These are phyloP conservation scores for Meandrusa payeni DNA, from an alignment of 2,888 invertebrate species.

Conservation along the genomic window DNA sequence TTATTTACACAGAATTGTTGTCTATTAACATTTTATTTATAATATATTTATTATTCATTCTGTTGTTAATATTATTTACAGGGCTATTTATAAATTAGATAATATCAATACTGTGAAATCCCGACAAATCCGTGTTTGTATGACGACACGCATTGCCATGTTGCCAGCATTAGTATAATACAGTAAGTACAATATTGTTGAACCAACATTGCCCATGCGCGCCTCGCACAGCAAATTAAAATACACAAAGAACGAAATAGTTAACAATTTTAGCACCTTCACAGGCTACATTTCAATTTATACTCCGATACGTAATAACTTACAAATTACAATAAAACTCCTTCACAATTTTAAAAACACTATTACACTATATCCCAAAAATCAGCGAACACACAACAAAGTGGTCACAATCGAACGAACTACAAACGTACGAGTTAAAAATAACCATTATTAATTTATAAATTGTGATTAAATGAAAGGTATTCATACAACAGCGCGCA, in stretches of 20 bases:
- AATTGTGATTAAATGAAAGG: constrained; percentile 62
- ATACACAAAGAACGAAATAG: constrained; percentile 52
- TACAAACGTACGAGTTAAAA: constrained; percentile 34
- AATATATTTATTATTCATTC: constrained; percentile 66
- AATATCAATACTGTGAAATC: constrained; percentile 59
- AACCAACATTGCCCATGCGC: constrained; percentile 34
- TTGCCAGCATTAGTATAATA: constrained; percentile 28
- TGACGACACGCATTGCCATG: constrained; percentile 34
- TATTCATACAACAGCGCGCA: constrained; percentile 46
- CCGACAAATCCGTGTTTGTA: constrained; percentile 54
- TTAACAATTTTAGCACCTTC: constrained; percentile 71
- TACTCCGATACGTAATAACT: constrained; percentile 30
- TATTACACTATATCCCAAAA: constrained; percentile 42
- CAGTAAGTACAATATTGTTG: constrained; percentile 15
- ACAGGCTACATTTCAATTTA: constrained; percentile 57
- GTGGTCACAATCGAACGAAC: constrained; percentile 39
- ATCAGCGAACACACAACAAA: constrained; percentile 53
- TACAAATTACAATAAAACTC: constrained; percentile 34
- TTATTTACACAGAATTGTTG: constrained; percentile 81
- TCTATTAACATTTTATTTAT: constrained; percentile 80
- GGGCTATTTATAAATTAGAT: constrained; percentile 61
- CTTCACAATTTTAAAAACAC: constrained; percentile 41
- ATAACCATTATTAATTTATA: constrained; percentile 43
- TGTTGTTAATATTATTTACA: constrained; percentile 80
- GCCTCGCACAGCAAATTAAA: constrained; percentile 46